These are phyloP conservation scores for Odobenus rosmarus DNA, from an alignment of 2,113 vertebrate species.

Conservation along the genomic window DNA sequence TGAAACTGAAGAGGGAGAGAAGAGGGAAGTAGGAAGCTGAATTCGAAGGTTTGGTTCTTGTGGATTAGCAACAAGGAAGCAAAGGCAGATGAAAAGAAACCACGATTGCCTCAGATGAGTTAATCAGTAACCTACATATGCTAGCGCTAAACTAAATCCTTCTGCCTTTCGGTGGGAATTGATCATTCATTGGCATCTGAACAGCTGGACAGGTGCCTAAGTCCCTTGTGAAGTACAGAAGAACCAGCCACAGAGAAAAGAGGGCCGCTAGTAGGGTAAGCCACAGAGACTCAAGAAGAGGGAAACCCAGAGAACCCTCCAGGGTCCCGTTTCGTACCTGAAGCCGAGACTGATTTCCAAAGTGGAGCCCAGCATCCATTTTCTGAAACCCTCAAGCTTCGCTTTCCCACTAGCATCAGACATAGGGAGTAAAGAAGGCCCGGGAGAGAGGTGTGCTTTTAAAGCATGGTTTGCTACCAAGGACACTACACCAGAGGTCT, in stretches of 20 bases:
- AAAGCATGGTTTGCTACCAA: not conserved
- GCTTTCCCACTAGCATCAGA: not conserved
- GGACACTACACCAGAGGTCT: not conserved
- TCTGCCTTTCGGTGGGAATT: not conserved
- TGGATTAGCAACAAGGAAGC: constrained; percentile 58
- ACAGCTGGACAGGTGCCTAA: not conserved
- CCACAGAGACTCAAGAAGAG: not conserved
- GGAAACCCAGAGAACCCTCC: not conserved
- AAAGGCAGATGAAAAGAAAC: constrained; percentile 48
- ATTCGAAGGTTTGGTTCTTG: constrained; percentile 53
- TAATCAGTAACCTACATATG: constrained; percentile 72
- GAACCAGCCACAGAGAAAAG: not conserved
- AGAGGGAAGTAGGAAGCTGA: constrained; percentile 4
- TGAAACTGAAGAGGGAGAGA: not conserved
- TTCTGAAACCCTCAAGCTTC: not conserved
- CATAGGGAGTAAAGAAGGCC: not conserved
- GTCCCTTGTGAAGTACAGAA: not conserved
- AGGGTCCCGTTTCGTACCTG: not conserved
- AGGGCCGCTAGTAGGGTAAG: not conserved
- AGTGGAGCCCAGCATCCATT: not conserved
- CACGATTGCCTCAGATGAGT: constrained; percentile 13
- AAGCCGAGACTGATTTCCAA: not conserved
- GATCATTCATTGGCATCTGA: not conserved
- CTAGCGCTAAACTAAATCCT: not conserved
- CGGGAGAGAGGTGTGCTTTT: not conserved